Evolutionary conservation across 2,888 invertebrate genomes (phyloP).

Genomic region (Hirudinaria manillensis): DNA sequence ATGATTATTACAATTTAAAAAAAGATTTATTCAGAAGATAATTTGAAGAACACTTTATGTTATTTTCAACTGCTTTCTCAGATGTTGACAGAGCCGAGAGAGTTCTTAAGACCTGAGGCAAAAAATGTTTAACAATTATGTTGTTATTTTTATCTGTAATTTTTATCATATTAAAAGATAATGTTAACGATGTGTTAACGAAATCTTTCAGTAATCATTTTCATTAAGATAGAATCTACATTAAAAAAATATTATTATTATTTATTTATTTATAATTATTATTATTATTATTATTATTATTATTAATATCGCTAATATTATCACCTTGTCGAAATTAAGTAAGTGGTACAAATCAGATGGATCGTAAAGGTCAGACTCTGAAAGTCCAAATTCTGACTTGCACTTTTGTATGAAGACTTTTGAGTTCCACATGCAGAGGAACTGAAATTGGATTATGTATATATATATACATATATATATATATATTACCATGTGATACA

Average conservation of each 20-base stretch:
- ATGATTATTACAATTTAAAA: too few relatives aligned
- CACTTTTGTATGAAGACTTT: constrained; percentile 83
- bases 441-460: constrained; percentile 62
- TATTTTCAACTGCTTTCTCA: neutral
- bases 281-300: neutral
- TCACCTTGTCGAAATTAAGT: constrained; percentile 20
- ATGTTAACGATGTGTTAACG: too few relatives aligned
- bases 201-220: too few relatives aligned
- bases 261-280: neutral
- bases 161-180: neutral
- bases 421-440: constrained; percentile 89
- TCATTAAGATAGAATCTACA: too few relatives aligned
- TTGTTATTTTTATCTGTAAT: too few relatives aligned
- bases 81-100: constrained; percentile 19
- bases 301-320: neutral
- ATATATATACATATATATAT: too few relatives aligned
- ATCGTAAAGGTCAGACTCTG: constrained; percentile 81
- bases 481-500: too few relatives aligned
- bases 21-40: too few relatives aligned
- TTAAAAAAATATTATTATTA: neutral
- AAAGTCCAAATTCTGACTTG: constrained; percentile 73
- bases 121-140: neutral
- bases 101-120: neutral
- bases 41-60: constrained; percentile 1
- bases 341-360: constrained; percentile 78